Conservation (phyloP, 2,113 vertebrate species). For the Zootoca vivipara region DNA sequence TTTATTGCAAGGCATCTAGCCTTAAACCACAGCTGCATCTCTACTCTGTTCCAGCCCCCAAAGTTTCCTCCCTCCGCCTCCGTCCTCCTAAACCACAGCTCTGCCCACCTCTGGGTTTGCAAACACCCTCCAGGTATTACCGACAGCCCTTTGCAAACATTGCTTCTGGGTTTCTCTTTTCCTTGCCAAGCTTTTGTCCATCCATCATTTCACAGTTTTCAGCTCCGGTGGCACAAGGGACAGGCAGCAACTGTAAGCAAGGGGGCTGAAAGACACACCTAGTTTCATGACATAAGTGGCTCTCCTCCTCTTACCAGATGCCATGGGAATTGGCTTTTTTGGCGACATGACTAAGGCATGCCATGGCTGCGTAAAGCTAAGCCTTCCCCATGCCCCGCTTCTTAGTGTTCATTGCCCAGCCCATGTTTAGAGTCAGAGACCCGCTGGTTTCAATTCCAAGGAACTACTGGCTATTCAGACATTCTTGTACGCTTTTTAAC, state of each 20-base stretch:
- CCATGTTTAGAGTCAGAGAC: too few species aligned
- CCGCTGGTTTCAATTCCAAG: neutral
- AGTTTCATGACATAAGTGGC: neutral
- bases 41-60: neutral
- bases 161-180: neutral
- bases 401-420: too few species aligned
- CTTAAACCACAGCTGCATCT: neutral
- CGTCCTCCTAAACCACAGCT: neutral
- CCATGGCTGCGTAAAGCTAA: neutral
- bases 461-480: neutral
- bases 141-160: neutral
- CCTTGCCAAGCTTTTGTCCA: neutral
- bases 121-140: neutral
- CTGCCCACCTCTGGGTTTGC: neutral
- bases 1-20: neutral
- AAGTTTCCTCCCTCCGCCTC: neutral
- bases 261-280: neutral
- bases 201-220: neutral
- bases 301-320: neutral
- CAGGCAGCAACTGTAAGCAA: neutral
- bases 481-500: too few species aligned
- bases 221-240: neutral
- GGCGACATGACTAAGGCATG: neutral
- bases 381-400: neutral
- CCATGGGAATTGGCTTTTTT: neutral